phyloP scores from a whole-genome alignment of 1,140 invertebrate species.

The Bacillus rossius region DNA sequence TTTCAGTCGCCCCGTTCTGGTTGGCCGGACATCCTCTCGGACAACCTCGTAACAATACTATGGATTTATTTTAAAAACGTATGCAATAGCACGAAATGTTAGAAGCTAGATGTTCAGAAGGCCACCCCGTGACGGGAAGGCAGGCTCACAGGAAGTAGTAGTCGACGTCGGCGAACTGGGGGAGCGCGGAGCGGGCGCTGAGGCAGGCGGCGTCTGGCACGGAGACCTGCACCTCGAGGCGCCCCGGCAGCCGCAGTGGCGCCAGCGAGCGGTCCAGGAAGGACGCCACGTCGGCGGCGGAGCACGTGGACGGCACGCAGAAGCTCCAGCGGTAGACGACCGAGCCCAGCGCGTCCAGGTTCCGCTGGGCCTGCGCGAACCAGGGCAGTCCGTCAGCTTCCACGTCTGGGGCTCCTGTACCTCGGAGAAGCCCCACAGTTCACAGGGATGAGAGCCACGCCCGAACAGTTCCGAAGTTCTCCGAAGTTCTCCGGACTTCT shows the following conservation, averaged over 20 bases:
- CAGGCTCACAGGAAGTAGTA: neutral
- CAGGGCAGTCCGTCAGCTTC: neutral
- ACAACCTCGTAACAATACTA: no score
- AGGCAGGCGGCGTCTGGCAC: neutral
- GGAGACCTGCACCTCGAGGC: neutral
- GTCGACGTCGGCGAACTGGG: neutral
- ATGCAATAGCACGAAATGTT: no score
- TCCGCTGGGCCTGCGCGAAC: neutral
- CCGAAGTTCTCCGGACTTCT: no score
- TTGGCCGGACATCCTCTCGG: no score
- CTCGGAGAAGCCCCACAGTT: no score
- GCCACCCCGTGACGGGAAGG: no score
- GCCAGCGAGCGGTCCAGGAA: neutral
- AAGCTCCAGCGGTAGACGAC: neutral
- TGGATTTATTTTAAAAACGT: no score
- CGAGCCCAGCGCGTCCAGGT: neutral
- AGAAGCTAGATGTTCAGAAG: no score
- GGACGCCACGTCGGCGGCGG: neutral
- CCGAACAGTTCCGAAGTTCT: no score
- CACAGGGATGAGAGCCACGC: no score
- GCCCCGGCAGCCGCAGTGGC: neutral
- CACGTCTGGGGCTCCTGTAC: no score
- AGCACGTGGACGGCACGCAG: neutral
- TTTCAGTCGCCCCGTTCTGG: no score
- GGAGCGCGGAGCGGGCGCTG: neutral